These are phyloP conservation scores for Hylaeus volcanicus DNA, from an alignment of 1,140 invertebrate species.

Conservation along the genomic window DNA sequence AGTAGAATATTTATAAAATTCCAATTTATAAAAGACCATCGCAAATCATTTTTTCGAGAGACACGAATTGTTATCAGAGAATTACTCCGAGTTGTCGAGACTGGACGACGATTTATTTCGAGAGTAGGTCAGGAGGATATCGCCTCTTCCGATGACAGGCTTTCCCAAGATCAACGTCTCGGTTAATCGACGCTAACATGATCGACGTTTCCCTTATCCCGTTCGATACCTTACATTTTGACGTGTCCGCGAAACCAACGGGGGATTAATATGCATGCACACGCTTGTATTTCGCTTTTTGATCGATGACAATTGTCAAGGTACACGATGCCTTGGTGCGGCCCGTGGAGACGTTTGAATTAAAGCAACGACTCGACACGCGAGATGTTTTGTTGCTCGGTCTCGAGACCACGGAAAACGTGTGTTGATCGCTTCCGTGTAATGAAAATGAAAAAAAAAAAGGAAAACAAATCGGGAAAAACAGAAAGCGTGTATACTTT, in stretches of 20 bases:
- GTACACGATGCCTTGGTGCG: slow-evolving; percentile 12
- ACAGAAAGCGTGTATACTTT: background rate
- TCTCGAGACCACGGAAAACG: background rate
- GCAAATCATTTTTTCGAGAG: too few relatives aligned
- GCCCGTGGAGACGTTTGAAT: slow-evolving; percentile 6
- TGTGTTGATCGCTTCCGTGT: slow-evolving; percentile 25
- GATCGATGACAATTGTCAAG: slow-evolving; percentile 45
- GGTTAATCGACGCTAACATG: too few relatives aligned
- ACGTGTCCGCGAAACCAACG: background rate
- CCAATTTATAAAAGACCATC: too few relatives aligned
- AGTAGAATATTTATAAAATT: too few relatives aligned
- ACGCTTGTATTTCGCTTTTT: slow-evolving; percentile 13
- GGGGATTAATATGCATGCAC: slow-evolving; percentile 23
- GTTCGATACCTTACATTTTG: slow-evolving; percentile 3
- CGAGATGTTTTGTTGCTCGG: slow-evolving; percentile 18
- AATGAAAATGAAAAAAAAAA: background rate
- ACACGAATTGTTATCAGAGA: too few relatives aligned
- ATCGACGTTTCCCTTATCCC: too few relatives aligned
- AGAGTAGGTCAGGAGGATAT: too few relatives aligned
- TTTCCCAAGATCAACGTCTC: too few relatives aligned
- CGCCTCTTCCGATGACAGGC: too few relatives aligned
- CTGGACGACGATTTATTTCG: too few relatives aligned
- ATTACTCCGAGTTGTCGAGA: too few relatives aligned
- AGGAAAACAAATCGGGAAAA: background rate
- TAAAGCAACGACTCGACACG: slow-evolving; percentile 46